These are phyloP conservation scores for Entomobrya proxima DNA, from an alignment of 2,888 invertebrate genomes.

Conservation along the genomic window DNA sequence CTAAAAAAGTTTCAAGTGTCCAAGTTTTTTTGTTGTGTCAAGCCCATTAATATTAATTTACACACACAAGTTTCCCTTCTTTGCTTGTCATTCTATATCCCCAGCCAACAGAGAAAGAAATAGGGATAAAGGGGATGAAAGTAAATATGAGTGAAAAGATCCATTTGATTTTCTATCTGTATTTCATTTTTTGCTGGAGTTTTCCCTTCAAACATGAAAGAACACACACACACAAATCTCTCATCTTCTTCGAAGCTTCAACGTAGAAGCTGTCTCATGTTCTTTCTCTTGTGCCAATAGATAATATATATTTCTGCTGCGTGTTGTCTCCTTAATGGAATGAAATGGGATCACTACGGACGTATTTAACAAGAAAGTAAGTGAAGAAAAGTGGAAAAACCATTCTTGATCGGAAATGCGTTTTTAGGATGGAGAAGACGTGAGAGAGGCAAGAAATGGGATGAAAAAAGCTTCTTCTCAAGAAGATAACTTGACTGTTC, in stretches of 20 bases:
- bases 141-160: conserved; percentile 12
- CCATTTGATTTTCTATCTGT: conserved; percentile 38
- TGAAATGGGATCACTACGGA: conserved; percentile 71
- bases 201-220: conserved; percentile 25
- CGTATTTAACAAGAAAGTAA: conserved; percentile 63
- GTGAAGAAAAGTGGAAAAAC: conserved; percentile 64
- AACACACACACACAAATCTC: conserved; percentile 34
- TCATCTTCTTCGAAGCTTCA: neutral
- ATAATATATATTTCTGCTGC: neutral
- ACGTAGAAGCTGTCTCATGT: neutral
- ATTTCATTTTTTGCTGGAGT: conserved; percentile 57
- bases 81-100: neutral
- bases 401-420: conserved; percentile 57
- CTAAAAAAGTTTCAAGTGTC: neutral
- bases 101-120: neutral
- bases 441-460: conserved; percentile 51
- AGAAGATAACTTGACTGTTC: neutral
- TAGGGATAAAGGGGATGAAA: neutral
- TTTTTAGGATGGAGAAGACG: conserved; percentile 57
- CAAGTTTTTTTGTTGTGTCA: neutral
- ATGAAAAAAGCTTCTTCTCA: conserved; percentile 13
- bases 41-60: conserved; percentile 48
- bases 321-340: conserved; percentile 68
- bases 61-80: neutral
- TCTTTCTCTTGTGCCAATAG: neutral